phyloP scores from a whole-genome alignment of 2,888 invertebrate species.

The Andrena camellia region DNA sequence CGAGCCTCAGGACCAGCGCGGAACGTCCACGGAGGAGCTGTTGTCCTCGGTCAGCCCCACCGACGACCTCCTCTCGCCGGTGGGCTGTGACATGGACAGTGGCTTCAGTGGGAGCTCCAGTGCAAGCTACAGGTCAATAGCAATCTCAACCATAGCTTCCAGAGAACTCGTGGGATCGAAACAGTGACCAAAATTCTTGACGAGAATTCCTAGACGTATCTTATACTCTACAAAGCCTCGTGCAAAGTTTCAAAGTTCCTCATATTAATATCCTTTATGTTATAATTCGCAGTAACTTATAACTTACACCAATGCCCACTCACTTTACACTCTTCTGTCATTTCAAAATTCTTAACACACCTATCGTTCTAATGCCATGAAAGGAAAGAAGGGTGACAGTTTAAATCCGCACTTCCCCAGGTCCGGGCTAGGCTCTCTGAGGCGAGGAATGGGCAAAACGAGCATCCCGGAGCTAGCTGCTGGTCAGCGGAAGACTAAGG shows the following conservation, averaged over 20 bases:
- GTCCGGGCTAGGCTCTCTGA: constrained; percentile 82
- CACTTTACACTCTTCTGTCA: background rate
- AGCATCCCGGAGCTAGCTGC: constrained; percentile 72
- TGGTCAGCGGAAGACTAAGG: constrained; percentile 80
- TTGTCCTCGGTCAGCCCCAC: constrained; percentile 89
- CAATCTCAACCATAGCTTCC: constrained; percentile 15
- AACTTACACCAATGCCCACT: background rate
- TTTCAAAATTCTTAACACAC: background rate
- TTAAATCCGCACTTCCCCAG: constrained; percentile 64
- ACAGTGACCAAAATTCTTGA: background rate
- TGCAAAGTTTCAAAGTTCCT: too few species aligned
- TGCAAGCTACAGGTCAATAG: constrained; percentile 88
- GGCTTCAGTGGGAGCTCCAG: constrained; percentile 94
- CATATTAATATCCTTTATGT: background rate
- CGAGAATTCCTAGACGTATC: too few species aligned
- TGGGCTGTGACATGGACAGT: constrained; percentile 91
- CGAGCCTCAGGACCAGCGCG: constrained; percentile 77
- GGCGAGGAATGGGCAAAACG: constrained; percentile 77
- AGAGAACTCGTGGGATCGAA: background rate
- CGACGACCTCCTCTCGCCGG: constrained; percentile 90
- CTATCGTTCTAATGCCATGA: background rate
- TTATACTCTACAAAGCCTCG: too few species aligned
- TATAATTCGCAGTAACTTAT: background rate
- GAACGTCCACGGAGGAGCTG: constrained; percentile 87
- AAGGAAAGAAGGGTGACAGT: constrained; percentile 4